Conservation (phyloP, 2,888 invertebrate species). For the Phrixothrix hirtus region DNA sequence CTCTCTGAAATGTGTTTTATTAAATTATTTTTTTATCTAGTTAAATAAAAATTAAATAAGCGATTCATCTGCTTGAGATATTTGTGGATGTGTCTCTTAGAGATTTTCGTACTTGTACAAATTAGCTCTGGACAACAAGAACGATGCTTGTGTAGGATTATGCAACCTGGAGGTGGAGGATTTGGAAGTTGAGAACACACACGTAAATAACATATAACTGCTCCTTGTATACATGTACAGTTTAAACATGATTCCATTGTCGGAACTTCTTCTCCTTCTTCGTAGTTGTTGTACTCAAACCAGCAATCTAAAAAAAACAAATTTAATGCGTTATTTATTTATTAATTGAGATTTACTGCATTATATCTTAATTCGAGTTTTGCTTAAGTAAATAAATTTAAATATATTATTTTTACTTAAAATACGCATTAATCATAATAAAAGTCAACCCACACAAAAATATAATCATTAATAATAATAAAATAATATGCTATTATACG, state of each 20-base stretch:
- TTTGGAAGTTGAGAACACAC: constrained; percentile 76
- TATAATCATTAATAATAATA: too few species aligned
- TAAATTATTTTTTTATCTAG: too few species aligned
- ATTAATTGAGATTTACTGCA: not conserved
- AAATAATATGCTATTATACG: too few species aligned
- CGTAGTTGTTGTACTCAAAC: constrained; percentile 71
- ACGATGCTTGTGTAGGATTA: constrained; percentile 67
- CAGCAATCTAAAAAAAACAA: constrained; percentile 68
- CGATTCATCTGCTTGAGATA: too few species aligned
- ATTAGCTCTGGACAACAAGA: constrained; percentile 79
- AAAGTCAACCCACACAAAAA: too few species aligned
- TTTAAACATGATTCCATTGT: constrained; percentile 77
- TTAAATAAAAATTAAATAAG: too few species aligned
- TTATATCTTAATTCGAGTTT: too few species aligned
- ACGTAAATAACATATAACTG: constrained; percentile 74
- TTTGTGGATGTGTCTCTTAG: not conserved
- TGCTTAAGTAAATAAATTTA: too few species aligned
- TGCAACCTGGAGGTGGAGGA: constrained; percentile 75
- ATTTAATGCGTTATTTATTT: constrained; percentile 15
- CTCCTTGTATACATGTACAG: constrained; percentile 74
- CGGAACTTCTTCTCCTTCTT: constrained; percentile 66
- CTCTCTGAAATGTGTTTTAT: too few species aligned
- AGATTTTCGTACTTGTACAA: constrained; percentile 69
- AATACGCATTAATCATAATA: too few species aligned
- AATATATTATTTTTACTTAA: too few species aligned